Base-by-base conservation (phyloP, 2,113 vertebrate genomes). In the Micronisus gabar region DNA sequence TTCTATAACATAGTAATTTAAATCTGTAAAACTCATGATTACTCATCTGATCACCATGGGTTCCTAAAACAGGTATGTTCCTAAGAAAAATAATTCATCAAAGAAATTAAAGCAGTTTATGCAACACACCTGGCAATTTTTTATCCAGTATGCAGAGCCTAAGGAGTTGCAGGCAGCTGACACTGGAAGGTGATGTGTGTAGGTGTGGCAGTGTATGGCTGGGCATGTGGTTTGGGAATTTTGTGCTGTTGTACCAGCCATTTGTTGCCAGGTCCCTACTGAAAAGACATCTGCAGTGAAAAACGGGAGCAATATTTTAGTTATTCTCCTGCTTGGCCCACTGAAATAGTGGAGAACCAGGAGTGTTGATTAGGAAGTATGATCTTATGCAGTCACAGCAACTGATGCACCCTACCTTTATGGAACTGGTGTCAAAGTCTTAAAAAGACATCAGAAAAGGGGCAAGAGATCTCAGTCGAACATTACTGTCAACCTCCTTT, bases 201-300 rank as follows among this genome's bases (percentile, higher is more conserved):
- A 36, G 71, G 43, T 81, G 26, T 59, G 17, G 15, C 27, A 52
- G 48, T 3, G 23, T n/a, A 38, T 2, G 0, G 5, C 75, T 73
- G 23, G 41, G 30, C 16, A 26, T 10, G 9, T 55, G 25, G 9
- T 22, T 26, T 72, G 26, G 40, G 68, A 59, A 59, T 63, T 70
- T 10, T 48, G 0, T 79, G n/a, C 13, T 65, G 12, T 32, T 4
- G 0, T 55, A 47, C 9, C 13, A 70, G 10, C 43, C 30, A 25
- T 53, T 48, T 74, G 32, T 58, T 91, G 68, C 32, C 11, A 48
- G 45, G 18, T 80, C 38, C 59, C 13, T 53, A 26, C 48, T 40
- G 30, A 63, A 53, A 58, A 62, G 40, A 22, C 11, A 26, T 30
- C 41, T 52, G 10, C 32, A 41, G 27, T 55, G 38, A 89, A 82